Evolutionary conservation across 2,797 vertebrate genomes (phyloP).

Genomic region (Sebastes paucispinis): DNA sequence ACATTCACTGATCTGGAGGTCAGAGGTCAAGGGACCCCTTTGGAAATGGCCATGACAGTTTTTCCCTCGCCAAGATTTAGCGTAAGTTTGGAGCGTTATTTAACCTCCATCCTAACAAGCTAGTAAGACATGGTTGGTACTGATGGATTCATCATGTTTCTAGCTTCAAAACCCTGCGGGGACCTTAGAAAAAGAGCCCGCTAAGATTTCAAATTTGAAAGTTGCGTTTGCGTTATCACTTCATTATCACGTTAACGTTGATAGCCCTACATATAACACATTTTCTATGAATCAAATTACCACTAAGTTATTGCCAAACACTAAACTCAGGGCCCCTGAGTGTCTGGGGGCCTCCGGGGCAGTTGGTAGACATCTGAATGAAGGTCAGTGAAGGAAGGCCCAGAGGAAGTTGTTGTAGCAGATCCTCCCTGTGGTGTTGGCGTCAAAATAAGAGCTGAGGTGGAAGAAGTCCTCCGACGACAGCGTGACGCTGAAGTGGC

Average conservation of each 20-base stretch:
- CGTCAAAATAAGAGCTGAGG: constrained; percentile 82
- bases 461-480: constrained; percentile 83
- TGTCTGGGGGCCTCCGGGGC: background rate
- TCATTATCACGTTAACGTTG: background rate
- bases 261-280: background rate
- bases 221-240: no score
- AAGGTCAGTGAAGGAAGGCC: constrained; percentile 74
- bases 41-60: no score
- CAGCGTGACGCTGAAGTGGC: constrained; percentile 68
- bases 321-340: background rate
- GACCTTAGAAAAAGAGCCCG: no score
- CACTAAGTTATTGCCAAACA: background rate
- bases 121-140: no score
- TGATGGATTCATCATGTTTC: no score
- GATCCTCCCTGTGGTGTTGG: constrained; percentile 75
- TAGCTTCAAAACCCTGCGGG: no score
- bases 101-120: no score
- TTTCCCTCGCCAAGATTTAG: no score
- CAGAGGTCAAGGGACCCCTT: no score
- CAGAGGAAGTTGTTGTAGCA: constrained; percentile 84
- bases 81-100: no score
- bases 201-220: no score
- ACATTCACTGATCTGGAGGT: no score
- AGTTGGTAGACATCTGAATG: background rate
- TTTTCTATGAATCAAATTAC: background rate